These are phyloP conservation scores for Drosophila kikkawai DNA, from an alignment of 1,140 invertebrate genomes.

Conservation along the genomic window DNA sequence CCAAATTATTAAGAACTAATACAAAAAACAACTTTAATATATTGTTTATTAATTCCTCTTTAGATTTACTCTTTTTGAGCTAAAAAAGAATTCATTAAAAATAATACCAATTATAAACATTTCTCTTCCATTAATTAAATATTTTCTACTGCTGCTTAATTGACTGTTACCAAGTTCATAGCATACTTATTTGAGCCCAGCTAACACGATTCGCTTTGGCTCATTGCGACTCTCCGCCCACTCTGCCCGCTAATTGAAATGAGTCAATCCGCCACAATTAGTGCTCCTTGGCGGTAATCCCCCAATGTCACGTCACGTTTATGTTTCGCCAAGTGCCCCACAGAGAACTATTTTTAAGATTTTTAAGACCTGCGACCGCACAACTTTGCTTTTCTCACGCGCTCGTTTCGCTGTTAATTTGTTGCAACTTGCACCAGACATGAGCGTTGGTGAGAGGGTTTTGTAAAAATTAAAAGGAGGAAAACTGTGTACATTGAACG, in stretches of 20 bases:
- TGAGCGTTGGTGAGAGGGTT: background rate
- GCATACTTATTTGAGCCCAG: constrained; percentile 52
- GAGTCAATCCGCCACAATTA: constrained; percentile 32
- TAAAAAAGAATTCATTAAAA: background rate
- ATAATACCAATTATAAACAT: background rate
- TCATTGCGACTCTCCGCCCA: constrained; percentile 7
- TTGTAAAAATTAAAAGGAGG: background rate
- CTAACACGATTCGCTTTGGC: background rate
- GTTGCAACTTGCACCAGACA: constrained; percentile 60
- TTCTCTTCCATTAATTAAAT: background rate
- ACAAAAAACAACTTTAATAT: no score
- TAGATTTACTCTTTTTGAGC: no score
- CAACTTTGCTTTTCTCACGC: constrained; percentile 74
- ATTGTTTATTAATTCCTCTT: no score
- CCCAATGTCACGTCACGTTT: constrained; percentile 53
- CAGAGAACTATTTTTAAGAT: constrained; percentile 43
- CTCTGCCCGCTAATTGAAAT: constrained; percentile 11
- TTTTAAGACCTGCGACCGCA: constrained; percentile 49
- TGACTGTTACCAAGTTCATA: constrained; percentile 8
- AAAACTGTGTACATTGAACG: no score
- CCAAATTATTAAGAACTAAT: no score
- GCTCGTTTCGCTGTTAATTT: constrained; percentile 71
- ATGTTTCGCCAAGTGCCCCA: constrained; percentile 13
- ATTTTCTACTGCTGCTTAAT: background rate
- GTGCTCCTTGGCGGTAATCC: constrained; percentile 35